These are phyloP conservation scores for Sinelater perroti DNA, from an alignment of 2,888 invertebrate genomes.

Conservation along the genomic window DNA sequence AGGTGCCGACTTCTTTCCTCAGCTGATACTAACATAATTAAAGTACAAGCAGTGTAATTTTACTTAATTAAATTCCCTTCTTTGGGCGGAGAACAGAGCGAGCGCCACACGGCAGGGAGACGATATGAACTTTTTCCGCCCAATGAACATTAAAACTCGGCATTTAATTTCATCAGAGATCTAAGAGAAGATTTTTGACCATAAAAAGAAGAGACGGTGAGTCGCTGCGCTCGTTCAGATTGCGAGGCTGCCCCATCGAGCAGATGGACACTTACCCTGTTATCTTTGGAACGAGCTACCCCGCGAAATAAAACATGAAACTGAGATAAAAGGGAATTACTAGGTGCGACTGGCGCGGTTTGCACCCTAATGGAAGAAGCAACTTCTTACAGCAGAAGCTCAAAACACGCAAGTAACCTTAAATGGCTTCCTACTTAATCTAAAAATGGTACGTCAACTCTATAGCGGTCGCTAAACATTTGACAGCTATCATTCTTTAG, in stretches of 20 bases:
- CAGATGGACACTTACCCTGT: conserved; percentile 56
- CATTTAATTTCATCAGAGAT: conserved; percentile 65
- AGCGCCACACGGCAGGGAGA: conserved; percentile 53
- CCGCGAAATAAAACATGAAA: conserved; percentile 53
- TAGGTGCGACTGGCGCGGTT: conserved; percentile 12
- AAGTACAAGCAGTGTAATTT: conserved; percentile 66
- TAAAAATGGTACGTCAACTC: no score
- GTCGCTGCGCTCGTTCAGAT: conserved; percentile 48
- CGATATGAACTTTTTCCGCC: conserved; percentile 65
- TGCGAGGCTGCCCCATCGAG: conserved; percentile 52
- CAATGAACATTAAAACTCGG: conserved; percentile 64
- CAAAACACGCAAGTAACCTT: no score
- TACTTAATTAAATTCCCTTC: conserved; percentile 67
- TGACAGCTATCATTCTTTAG: no score
- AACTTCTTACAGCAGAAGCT: no score
- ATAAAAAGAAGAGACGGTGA: conserved; percentile 59
- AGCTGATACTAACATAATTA: conserved; percentile 65
- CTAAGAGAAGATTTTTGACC: conserved; percentile 63
- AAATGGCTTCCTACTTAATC: no score
- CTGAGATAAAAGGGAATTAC: conserved; percentile 46
- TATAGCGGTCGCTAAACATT: no score
- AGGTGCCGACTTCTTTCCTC: conserved; percentile 42
- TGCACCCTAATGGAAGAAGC: no score
- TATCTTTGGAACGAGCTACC: conserved; percentile 36
- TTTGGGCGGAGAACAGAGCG: conserved; percentile 52